Base-by-base conservation (phyloP, 2,113 vertebrate genomes). In the Cyprinodon variegatus region DNA sequence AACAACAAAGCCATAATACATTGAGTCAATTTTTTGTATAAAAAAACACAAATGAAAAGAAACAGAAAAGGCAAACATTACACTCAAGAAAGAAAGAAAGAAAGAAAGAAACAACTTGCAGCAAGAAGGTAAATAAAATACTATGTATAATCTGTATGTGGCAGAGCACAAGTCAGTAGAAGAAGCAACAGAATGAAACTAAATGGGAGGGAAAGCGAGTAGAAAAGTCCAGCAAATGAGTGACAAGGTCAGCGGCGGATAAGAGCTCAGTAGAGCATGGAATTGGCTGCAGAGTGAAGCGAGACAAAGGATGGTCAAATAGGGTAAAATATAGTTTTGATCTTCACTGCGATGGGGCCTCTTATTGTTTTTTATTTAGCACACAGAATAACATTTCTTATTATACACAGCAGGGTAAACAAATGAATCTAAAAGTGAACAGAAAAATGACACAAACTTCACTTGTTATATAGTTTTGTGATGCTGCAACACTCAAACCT, bases 171-270 rank as follows among this genome's bases (percentile, higher is more conserved):
- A 79, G 67, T 65, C 65, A 77, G 85, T 62, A 79, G 79, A 78
- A 79, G 81, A 83, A 78, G 70, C 60, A 74, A 65, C 7, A 77
- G 68, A 85, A 74, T 72, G 59, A 83, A 70, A 81, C 20, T 74
- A 81, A 86, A 87, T 46, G 77, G 76, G 29, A 13, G 37, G 12
- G 60, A 36, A 83, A 78, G 83, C 65, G 72, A 74, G 61, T 63
- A 82, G 78, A 83, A 75, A 84, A 82, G 79, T 68, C 76, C 67
- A 59, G 79, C 72, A 72, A 81, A 83, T 63, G 73, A 85, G 70
- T 63, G 79, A 78, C 78, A 77, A 73, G 68, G 78, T 74, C 15
- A n/a, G n/a, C 0, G 11, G 36, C 1, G 17, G 75, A 74, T 64
- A 43, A 66, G 43, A 66, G 69, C 68, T 76, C 43, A 22, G 77